Conservation (phyloP, 2,797 vertebrate genomes). For the Pitangus sulphuratus region DNA sequence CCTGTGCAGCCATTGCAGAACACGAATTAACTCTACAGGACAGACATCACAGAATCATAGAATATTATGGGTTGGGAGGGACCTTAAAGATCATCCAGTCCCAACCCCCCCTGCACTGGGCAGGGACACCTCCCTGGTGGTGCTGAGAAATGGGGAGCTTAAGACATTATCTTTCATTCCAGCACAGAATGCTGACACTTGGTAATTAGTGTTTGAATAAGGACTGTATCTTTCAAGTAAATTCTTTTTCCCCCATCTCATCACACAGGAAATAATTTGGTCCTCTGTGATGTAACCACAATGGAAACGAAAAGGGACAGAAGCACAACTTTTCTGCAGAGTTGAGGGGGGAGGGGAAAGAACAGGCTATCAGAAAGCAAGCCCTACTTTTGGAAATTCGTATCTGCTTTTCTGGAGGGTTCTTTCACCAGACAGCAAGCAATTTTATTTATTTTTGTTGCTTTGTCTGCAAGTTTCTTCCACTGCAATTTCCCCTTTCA, state of each 20-base stretch:
- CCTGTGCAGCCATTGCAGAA: background rate
- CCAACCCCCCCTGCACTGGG: background rate
- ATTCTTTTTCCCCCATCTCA: background rate
- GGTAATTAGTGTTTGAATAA: background rate
- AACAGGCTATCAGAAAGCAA: background rate
- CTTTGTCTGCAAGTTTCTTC: background rate
- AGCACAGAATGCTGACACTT: background rate
- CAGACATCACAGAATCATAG: background rate
- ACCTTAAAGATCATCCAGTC: background rate
- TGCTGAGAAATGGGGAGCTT: background rate
- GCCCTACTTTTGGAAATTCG: background rate
- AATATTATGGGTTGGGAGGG: background rate
- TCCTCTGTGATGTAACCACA: background rate
- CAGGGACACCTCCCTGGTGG: background rate
- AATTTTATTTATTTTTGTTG: background rate
- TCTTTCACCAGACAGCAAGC: background rate
- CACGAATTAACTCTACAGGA: background rate
- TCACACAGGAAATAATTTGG: background rate
- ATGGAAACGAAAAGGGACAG: background rate
- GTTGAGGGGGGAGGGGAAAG: background rate
- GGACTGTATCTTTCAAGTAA: background rate
- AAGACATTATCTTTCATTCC: background rate
- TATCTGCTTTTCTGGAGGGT: background rate
- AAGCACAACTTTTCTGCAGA: background rate
- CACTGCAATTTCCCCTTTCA: background rate